Evolutionary conservation across 2,113 vertebrate species (phyloP), one percentile per base, ranked within the genome.

Genomic region (Megaleporinus macrocephalus): DNA sequence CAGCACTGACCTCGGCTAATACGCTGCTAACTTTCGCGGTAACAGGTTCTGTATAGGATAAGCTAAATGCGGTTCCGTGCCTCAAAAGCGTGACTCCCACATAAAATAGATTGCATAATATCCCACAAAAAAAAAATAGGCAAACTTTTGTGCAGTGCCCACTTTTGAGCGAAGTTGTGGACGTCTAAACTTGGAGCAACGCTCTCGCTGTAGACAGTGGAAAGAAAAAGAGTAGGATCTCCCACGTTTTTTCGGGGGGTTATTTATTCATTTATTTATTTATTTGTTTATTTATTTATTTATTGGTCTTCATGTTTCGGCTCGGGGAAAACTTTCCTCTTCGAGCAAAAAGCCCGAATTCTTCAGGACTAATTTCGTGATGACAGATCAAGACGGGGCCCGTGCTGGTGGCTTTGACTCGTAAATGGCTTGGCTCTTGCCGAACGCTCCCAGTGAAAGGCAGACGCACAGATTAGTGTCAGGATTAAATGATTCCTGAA

Each of bases 401-500:
- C 12, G 22, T 66, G 76, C 79, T 63, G 73, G 49, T 30, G 71
- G 49, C 75, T 80, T 81, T 55, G 77, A 77, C 79, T 85, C 79
- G 22, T 76, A 61, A 80, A 82, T 62, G 62, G 26, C 53, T 75
- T 61, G 12, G 72, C 71, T 74, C 16, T 73, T 78, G 84, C 81
- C 77, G 78, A 66, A 63, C 61, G 41, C 65, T 83, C 68, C 51
- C 68, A 65, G 66, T 66, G 76, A 79, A 73, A 85, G 69, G 75
- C 80, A 79, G 78, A 83, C 78, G 63, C 36, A 63, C 68, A 85
- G 81, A 88, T 89, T 88, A 86, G 76, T 80, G 86, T 80, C 81
- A 85, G 87, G 84, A 88, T 88, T 82, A 84, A 85, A 73, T 83
- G 86, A 86, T 88, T 76, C 79, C 72, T 88, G 83, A 86, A 88